Evolutionary conservation across 1,140 invertebrate species (phyloP), one percentile per base, ranked within the genome.

Genomic region (Pygmarrhopalites habei): DNA sequence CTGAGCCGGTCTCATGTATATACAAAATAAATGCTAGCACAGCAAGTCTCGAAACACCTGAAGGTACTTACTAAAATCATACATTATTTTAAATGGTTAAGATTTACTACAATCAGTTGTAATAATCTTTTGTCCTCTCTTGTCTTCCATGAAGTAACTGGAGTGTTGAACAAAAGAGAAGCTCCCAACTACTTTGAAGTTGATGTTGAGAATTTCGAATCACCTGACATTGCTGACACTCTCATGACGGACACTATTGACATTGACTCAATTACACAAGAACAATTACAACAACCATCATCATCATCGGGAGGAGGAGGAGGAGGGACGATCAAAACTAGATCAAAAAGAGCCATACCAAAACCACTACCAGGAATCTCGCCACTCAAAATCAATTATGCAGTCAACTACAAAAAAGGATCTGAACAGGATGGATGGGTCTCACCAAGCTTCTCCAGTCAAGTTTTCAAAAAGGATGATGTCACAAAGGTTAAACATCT

Each of bases 1-100:
- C 96, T 0, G 86, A 90, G 10, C 87, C 92, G 1, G 87, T 91
- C 17, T 87, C 86, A 7, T 98, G 96, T 75, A 81, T 92, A 68
- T 79, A 87, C 32, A 79, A 80, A 2, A 79, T 81, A 51, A 95
- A 97, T 77, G 78, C 81, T 23, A 87, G 86, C 0, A 80, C 83
- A 32, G 80, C 68, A 61, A 39, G 62, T 66, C 57, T 72, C 55
- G 47, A 63, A 49, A 25, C 59, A 32, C 59, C 72, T 39, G 62
- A 67, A 15, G 41, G 32, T 35, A 35, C 32, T 58, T 5, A 58
- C 62, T 1, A 32, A n/a, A 64, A 47, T 23, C 15, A 52, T 35
- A 7, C 15, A 7, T 35, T 35, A 35, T 35, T 35, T 21, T 66
- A 29, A 47, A 56, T 52, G n/a, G n/a, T n/a, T n/a, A n/a, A n/a